Conservation (phyloP, 2,888 invertebrate species). For the Axea sp. region DNA sequence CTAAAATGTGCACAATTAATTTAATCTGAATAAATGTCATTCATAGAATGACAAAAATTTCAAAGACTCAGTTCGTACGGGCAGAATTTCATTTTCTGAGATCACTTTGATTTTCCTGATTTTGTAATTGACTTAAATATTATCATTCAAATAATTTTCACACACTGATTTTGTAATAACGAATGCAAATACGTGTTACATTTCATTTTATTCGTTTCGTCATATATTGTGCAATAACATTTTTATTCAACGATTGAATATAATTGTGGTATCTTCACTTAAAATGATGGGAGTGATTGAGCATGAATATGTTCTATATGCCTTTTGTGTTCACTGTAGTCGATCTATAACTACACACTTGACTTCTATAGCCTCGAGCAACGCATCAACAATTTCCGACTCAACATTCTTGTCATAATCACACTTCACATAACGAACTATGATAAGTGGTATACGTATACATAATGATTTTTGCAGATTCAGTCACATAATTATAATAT, state of each 20-base stretch:
- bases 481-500: slow-evolving; percentile 4
- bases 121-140: too few relatives aligned
- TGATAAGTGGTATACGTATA: slow-evolving; percentile 16
- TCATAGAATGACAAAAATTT: too few relatives aligned
- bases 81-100: too few relatives aligned
- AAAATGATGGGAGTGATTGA: slow-evolving; percentile 54
- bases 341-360: slow-evolving; percentile 50
- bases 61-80: too few relatives aligned
- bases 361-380: slow-evolving; percentile 43
- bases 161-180: too few relatives aligned
- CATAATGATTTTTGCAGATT: slow-evolving; percentile 28
- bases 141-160: too few relatives aligned
- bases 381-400: slow-evolving; percentile 55
- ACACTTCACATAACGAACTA: slow-evolving; percentile 27
- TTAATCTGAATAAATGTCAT: too few relatives aligned
- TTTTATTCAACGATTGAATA: slow-evolving; percentile 52
- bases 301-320: slow-evolving; percentile 55
- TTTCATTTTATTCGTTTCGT: slow-evolving; percentile 19
- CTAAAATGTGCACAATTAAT: too few relatives aligned
- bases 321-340: slow-evolving; percentile 42
- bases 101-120: too few relatives aligned
- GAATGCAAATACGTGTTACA: not conserved
- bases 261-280: slow-evolving; percentile 47
- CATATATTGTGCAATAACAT: slow-evolving; percentile 27
- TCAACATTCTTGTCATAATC: slow-evolving; percentile 51